Evolutionary conservation across 2,797 vertebrate species (phyloP).

Genomic region (Galago senegalensis): DNA sequence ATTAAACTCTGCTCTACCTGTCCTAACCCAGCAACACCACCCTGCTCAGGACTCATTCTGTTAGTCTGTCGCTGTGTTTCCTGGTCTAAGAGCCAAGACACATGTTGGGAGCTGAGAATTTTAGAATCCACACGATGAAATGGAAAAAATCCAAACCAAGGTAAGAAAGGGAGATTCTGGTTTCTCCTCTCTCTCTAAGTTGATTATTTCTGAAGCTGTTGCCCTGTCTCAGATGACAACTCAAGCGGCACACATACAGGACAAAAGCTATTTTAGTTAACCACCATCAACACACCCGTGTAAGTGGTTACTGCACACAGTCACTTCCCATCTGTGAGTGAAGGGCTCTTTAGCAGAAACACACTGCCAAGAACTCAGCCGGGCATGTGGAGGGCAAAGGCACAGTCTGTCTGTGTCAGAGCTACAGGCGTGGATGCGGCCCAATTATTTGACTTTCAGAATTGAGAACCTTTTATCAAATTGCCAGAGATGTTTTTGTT

Average conservation of each 20-base stretch:
- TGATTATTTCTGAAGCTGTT: background rate
- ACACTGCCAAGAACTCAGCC: slow-evolving; percentile 25
- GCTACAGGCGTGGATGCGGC: no score
- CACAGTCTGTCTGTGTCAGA: background rate
- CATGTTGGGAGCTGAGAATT: background rate
- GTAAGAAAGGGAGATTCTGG: background rate
- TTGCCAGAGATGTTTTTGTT: background rate
- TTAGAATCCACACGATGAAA: background rate
- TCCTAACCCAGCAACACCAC: background rate
- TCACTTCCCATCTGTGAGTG: slow-evolving; percentile 73
- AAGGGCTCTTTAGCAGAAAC: slow-evolving; percentile 47
- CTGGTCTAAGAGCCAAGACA: background rate
- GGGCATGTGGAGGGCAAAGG: background rate
- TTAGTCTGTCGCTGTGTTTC: background rate
- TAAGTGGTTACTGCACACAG: slow-evolving; percentile 70
- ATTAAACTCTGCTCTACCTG: background rate
- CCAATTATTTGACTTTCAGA: background rate
- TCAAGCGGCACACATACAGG: slow-evolving; percentile 30
- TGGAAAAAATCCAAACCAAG: background rate
- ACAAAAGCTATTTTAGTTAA: slow-evolving; percentile 76
- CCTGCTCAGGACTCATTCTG: background rate
- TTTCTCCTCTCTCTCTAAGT: slow-evolving; percentile 29
- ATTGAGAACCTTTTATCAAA: background rate
- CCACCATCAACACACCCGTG: slow-evolving; percentile 41
- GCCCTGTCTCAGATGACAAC: background rate